Percentiles rank a stretch among this genome's conserved stretches.
Evolutionary conservation across 2,888 invertebrate species (phyloP).

Genomic region (Heteromurus nitidus): DNA sequence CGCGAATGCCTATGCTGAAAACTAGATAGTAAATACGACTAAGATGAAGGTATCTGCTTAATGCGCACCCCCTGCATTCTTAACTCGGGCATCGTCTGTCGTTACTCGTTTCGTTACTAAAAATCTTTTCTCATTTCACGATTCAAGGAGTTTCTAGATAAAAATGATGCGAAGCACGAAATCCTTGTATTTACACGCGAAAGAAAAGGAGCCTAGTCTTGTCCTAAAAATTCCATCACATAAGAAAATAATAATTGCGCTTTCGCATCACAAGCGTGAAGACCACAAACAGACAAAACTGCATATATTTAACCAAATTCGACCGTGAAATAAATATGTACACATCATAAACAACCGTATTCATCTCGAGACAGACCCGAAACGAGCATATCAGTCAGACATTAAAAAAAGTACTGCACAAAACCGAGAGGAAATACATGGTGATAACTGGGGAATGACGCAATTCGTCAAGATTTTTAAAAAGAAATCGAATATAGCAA

Average conservation of each 20-base stretch:
- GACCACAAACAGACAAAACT: neutral
- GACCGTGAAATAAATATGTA: slow-evolving; percentile 7
- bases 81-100: no score
- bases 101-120: no score
- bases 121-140: no score
- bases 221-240: slow-evolving; percentile 21
- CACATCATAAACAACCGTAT: neutral
- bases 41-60: no score
- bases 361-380: neutral
- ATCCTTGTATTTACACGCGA: neutral
- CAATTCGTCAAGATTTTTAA: neutral
- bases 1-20: no score
- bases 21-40: no score
- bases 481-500: neutral
- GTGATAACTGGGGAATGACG: neutral
- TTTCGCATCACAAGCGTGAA: neutral
- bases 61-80: no score
- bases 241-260: neutral
- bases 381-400: neutral
- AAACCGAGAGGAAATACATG: no score
- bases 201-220: neutral
- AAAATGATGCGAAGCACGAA: neutral
- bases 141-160: no score
- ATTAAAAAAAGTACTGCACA: no score
- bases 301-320: neutral